Conservation (phyloP, 1,140 invertebrate genomes). For the Drosophila subobscura region DNA sequence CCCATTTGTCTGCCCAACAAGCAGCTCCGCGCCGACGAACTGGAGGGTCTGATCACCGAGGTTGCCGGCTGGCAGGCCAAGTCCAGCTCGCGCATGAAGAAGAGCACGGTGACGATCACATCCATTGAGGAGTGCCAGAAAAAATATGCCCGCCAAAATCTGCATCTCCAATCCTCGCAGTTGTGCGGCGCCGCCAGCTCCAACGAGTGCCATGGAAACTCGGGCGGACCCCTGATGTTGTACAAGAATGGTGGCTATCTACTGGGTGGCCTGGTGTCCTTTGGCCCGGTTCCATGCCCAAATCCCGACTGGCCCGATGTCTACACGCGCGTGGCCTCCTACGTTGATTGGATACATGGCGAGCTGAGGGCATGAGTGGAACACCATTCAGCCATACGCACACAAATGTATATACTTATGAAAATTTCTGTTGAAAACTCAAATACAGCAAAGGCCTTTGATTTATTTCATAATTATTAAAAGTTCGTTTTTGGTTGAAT, state of each 20-base stretch:
- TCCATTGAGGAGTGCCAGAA: conserved; percentile 50
- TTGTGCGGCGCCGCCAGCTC: conserved; percentile 45
- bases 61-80: conserved; percentile 93
- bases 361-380: conserved; percentile 32
- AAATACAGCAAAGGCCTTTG: too few relatives aligned
- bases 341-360: conserved; percentile 64
- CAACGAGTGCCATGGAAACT: conserved; percentile 83
- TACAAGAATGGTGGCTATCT: conserved; percentile 83
- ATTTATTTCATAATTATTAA: too few relatives aligned
- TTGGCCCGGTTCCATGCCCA: conserved; percentile 89
- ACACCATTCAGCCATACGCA: too few relatives aligned
- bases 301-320: conserved; percentile 88
- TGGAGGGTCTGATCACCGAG: conserved; percentile 85
- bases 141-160: conserved; percentile 31
- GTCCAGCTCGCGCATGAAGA: conserved; percentile 85
- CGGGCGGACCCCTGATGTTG: conserved; percentile 85
- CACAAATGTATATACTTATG: too few relatives aligned
- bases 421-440: too few relatives aligned
- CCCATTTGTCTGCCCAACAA: conserved; percentile 91
- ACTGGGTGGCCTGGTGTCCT: conserved; percentile 88
- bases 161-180: conserved; percentile 48
- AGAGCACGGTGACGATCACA: conserved; percentile 70
- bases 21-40: conserved; percentile 79
- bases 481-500: too few relatives aligned
- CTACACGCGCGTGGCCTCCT: conserved; percentile 87